phyloP scores from a whole-genome alignment of 2,113 vertebrate species.

The Uria lomvia region DNA sequence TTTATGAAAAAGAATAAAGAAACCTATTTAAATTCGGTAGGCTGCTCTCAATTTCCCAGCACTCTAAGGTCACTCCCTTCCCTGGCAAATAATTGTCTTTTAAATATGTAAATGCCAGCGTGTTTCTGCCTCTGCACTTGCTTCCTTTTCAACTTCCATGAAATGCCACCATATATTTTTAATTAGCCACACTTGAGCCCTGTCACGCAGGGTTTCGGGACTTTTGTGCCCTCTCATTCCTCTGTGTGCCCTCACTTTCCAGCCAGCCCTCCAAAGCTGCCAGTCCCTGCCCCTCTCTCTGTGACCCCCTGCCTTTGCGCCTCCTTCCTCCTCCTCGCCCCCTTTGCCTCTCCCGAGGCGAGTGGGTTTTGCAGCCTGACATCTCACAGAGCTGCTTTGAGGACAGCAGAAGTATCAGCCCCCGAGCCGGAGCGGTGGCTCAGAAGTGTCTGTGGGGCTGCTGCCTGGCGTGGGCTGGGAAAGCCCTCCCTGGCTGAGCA shows the following conservation, averaged over 20 bases:
- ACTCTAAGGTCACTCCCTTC: neutral
- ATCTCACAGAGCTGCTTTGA: neutral
- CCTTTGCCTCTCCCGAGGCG: neutral
- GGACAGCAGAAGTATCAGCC: neutral
- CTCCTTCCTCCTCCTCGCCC: neutral
- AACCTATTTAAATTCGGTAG: neutral
- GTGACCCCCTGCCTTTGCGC: neutral
- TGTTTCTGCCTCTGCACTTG: neutral
- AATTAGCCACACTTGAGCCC: neutral
- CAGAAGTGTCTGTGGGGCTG: neutral
- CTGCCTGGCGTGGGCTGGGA: neutral
- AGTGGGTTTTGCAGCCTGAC: neutral
- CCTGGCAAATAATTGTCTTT: neutral
- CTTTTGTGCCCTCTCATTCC: neutral
- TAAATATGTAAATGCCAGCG: neutral
- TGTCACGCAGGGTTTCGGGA: neutral
- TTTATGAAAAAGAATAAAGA: neutral
- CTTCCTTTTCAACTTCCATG: neutral
- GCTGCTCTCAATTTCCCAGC: neutral
- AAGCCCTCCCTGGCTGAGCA: neutral
- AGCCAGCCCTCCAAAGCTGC: neutral
- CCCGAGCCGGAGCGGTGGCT: fast-evolving
- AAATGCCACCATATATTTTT: neutral
- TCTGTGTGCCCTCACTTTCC: neutral
- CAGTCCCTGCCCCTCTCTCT: neutral